Percentiles rank a stretch among this genome's conserved stretches.
These are phyloP conservation scores for Dicyrtoma fusca DNA, from an alignment of 2,888 invertebrate species.

Conservation along the genomic window DNA sequence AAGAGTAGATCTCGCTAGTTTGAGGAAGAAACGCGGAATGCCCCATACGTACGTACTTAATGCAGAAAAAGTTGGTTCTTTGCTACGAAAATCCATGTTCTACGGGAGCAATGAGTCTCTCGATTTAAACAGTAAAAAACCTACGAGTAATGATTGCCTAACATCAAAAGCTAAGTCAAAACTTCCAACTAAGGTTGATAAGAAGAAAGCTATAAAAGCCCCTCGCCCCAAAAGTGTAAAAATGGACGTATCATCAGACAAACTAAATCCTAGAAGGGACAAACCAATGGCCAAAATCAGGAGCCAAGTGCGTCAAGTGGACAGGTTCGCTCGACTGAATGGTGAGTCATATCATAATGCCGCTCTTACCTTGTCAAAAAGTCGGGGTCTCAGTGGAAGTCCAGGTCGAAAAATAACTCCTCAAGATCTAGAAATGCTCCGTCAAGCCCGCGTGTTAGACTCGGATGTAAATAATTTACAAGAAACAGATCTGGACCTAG, in stretches of 20 bases:
- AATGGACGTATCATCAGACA: neutral
- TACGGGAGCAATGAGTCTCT: neutral
- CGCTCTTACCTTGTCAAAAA: slow-evolving; percentile 17
- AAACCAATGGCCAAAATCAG: slow-evolving; percentile 29
- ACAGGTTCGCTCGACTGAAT: slow-evolving; percentile 18
- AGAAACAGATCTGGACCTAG: slow-evolving; percentile 25
- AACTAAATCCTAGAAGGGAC: slow-evolving; percentile 29
- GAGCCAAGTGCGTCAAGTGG: slow-evolving; percentile 16
- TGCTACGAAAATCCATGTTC: neutral
- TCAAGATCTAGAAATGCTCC: neutral
- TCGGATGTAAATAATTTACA: neutral
- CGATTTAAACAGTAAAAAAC: neutral
- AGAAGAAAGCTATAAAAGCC: slow-evolving; percentile 11
- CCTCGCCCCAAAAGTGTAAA: neutral
- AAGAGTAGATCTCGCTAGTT: slow-evolving; percentile 5
- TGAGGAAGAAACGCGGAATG: slow-evolving; percentile 12
- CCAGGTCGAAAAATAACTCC: neutral
- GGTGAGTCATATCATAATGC: slow-evolving; percentile 29
- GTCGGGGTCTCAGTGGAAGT: neutral
- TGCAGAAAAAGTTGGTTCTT: neutral
- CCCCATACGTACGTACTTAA: neutral
- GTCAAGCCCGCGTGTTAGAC: neutral
- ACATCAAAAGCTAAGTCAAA: neutral
- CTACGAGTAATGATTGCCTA: neutral
- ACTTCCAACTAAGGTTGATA: neutral